Evolutionary conservation across 2,113 vertebrate genomes (phyloP), one percentile per base, ranked within the genome.

Genomic region (Nothocercus nigrocapillus): DNA sequence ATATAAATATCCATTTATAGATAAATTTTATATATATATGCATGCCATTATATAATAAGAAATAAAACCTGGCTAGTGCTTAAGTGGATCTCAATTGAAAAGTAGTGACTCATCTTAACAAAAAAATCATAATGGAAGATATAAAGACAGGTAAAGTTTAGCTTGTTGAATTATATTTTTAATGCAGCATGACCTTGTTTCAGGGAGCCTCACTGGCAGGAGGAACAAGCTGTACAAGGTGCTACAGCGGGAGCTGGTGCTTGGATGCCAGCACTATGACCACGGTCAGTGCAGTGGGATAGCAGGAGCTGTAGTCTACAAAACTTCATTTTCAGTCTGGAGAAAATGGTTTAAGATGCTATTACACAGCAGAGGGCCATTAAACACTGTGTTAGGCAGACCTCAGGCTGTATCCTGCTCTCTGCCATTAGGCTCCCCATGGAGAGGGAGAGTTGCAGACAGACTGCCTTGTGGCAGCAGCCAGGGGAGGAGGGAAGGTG

Each of bases 251-350:
- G 75, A 20, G 10, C 7, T 56, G 61, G 47, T 18, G 13, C 18
- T 7, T 5, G 44, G 27, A 36, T 40, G 20, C 18, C 19, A 47
- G 45, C 45, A 20, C 45, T 20, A 7, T 47, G 45, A 47, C 47
- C 47, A 47, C 20, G 10, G 49, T 24, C 49, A 22, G 47, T 49
- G 47, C 47, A 9, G 49, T 49, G 49, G 4, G 49, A 49, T 24
- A 22, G 49, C 49, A 17, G 42, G 78, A 74, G 49, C 70, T 93
- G 69, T 89, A 69, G 80, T 85, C 95, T 93, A 94, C 73, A 87
- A 93, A 68, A 34, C 66, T 92, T 94, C 63, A 83, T 88, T 95
- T 94, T 78, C n/a, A 67, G 3, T 51, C 68, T 13, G 2, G 32
- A 5, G 40, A 62, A 90, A 94, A 91, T 53, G 32, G 62, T 61